Evolutionary conservation across 2,113 vertebrate species (phyloP), one percentile per base, ranked within the genome.

Genomic region (Paramormyrops kingsleyae): DNA sequence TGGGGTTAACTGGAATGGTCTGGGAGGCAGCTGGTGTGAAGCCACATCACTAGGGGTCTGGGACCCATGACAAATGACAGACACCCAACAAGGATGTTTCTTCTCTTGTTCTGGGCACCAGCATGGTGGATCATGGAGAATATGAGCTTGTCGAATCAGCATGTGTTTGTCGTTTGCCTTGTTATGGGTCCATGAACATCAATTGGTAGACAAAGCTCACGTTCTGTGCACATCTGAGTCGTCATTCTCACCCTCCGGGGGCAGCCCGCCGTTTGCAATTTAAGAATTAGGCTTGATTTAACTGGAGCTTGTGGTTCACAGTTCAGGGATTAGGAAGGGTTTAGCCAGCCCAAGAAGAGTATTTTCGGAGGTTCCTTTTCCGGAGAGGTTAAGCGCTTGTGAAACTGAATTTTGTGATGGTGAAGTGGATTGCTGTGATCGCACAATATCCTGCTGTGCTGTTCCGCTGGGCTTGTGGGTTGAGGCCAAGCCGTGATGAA

Each of bases 341-440:
- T 90, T 56, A 83, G 59, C 9, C 6, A 9, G 27, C 31, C 27
- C 87, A 59, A 56, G 24, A 52, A 89, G 59, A 66, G 44, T 86
- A 3, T 53, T 56, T 90, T 83, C 70, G 0, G 66, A 53, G 24
- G 9, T 52, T 50, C 31, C 27, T 39, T 53, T 83, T 21, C 31
- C 56, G 4, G 31, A 74, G 6, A 56, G 50, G 13, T 83, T 39
- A 62, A 62, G 53, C 88, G 50, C 80, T 80, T 56, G 17, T 35
- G 89, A 92, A 92, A 92, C 91, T 89, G 90, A 50, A 92, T 93
- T 93, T 93, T 88, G 87, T 88, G 77, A 88, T 46, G 92, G 91
- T 92, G 91, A 92, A 93, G 91, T 90, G 91, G 92, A 93, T 94
- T 91, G 92, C 92, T 89, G 89, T 93, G 93, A 94, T 92, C 90